phyloP scores from a whole-genome alignment of 1,140 invertebrate species.

The Magallana ariakensis region DNA sequence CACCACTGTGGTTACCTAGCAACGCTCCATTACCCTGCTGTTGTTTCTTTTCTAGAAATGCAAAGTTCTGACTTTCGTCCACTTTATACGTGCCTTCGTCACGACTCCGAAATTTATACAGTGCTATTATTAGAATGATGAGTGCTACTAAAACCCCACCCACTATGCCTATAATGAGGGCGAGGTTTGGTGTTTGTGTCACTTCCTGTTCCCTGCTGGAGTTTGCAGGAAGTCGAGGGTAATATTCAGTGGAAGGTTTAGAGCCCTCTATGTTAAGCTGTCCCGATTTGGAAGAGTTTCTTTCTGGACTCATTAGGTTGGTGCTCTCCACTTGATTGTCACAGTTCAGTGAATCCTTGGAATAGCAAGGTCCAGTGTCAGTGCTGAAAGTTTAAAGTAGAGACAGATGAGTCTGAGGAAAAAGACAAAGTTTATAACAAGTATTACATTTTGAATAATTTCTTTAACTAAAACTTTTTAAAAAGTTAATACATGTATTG shows the following conservation, averaged over 20 bases:
- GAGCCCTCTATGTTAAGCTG: not conserved
- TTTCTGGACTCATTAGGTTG: not conserved
- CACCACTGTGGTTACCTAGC: constrained; percentile 76
- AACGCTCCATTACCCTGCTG: constrained; percentile 76
- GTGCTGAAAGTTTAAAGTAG: constrained; percentile 28
- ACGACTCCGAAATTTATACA: constrained; percentile 93
- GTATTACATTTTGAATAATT: no score
- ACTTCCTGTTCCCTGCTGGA: constrained; percentile 40
- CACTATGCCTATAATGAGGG: constrained; percentile 91
- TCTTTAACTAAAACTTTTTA: no score
- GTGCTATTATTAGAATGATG: constrained; percentile 92
- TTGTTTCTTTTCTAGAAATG: constrained; percentile 74
- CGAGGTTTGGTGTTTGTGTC: constrained; percentile 64
- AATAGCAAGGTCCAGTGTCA: not conserved
- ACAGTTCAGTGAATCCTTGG: not conserved
- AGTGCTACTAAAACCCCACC: constrained; percentile 94
- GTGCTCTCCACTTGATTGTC: constrained; percentile 16
- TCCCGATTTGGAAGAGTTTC: not conserved
- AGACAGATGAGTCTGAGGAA: no score
- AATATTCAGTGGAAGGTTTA: not conserved
- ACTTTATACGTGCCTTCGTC: constrained; percentile 94
- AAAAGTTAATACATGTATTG: no score
- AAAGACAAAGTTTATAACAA: no score
- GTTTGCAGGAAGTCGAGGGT: not conserved
- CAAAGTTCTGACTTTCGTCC: constrained; percentile 86